phyloP scores from a whole-genome alignment of 1,140 invertebrate species.

The Coptotermes formosanus region DNA sequence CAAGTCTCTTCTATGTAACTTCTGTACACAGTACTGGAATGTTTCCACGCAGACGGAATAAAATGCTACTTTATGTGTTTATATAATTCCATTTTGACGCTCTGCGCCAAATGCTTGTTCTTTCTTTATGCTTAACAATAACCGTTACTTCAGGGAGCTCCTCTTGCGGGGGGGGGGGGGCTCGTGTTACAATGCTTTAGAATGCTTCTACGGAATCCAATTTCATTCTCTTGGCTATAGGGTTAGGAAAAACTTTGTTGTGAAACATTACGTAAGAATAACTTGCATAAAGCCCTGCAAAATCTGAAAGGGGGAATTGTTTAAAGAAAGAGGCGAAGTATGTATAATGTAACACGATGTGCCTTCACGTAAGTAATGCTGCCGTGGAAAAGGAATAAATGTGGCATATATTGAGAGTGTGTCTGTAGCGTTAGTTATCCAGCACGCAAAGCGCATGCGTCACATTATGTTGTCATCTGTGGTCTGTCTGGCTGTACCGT shows the following conservation, averaged over 20 bases:
- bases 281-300: too few species aligned
- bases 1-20: neutral
- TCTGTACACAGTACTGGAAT: neutral
- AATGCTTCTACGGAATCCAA: neutral
- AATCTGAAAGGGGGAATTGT: too few species aligned
- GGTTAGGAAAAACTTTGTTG: neutral
- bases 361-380: too few species aligned
- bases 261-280: too few species aligned
- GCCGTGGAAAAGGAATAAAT: too few species aligned
- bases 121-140: neutral
- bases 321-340: too few species aligned
- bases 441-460: too few species aligned
- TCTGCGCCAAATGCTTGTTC: neutral
- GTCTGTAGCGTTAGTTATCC: too few species aligned
- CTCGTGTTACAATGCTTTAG: neutral
- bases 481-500: too few species aligned
- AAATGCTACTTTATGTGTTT: neutral
- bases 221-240: neutral
- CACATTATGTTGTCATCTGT: too few species aligned
- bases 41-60: neutral
- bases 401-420: too few species aligned
- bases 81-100: neutral
- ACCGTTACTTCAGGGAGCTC: neutral
- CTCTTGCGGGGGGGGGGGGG: neutral
- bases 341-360: too few species aligned